A percentile compares a stretch with the other conserved stretches of the same genome.
Conservation (phyloP, 2,888 invertebrate genomes). For the Chamaedrilus cognettii region DNA sequence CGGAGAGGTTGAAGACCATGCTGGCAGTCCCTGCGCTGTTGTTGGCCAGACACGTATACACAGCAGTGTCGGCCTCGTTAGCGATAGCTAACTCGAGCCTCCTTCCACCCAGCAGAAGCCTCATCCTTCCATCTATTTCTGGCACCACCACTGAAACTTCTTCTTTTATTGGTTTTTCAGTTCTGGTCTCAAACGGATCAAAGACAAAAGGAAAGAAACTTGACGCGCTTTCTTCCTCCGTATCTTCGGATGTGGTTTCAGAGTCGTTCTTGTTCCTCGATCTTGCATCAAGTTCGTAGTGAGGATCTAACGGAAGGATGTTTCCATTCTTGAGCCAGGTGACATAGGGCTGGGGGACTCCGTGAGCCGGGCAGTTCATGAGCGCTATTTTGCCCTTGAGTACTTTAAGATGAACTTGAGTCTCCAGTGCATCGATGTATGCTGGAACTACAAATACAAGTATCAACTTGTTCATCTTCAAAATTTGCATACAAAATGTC, state of each 20-base stretch:
- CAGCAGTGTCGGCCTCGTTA: constrained; percentile 46
- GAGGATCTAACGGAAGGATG: background rate
- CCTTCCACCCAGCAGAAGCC: constrained; percentile 27
- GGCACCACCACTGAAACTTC: background rate
- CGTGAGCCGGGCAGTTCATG: constrained; percentile 40
- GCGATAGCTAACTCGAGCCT: constrained; percentile 46
- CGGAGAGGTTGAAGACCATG: constrained; percentile 47
- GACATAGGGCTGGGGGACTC: constrained; percentile 55
- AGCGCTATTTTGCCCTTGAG: constrained; percentile 50
- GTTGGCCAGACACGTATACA: constrained; percentile 56
- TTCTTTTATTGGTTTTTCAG: no score
- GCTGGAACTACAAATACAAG: constrained; percentile 51
- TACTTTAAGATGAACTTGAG: constrained; percentile 52
- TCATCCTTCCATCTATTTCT: constrained; percentile 14
- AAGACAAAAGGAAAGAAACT: no score
- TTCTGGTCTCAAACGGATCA: no score
- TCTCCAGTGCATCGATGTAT: constrained; percentile 50
- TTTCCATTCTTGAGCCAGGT: constrained; percentile 55
- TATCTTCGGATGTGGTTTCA: no score
- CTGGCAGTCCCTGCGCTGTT: constrained; percentile 58
- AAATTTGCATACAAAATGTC: no score
- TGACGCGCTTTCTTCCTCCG: no score
- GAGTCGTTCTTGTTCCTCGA: no score
- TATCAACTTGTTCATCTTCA: no score
- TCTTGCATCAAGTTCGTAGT: no score